These are phyloP conservation scores for Polypedilum vanderplanki DNA, from an alignment of 1,140 invertebrate genomes.

Conservation along the genomic window DNA sequence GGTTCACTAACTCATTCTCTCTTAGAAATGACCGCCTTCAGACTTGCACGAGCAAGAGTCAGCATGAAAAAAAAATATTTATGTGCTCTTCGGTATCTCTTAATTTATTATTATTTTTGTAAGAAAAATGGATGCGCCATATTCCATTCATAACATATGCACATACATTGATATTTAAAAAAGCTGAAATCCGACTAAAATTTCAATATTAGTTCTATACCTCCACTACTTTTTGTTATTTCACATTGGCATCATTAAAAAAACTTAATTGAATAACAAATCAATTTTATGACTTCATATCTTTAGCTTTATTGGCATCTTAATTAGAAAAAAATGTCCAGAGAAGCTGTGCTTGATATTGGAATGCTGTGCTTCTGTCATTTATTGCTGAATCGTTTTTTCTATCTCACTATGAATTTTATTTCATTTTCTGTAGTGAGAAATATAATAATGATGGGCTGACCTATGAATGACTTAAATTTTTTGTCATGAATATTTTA, in stretches of 20 bases:
- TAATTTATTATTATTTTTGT: not conserved
- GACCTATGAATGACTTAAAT: not conserved
- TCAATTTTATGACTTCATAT: slow-evolving; percentile 26
- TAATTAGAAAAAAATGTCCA: not conserved
- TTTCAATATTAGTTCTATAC: no score
- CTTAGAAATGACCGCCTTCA: not conserved
- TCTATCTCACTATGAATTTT: no score
- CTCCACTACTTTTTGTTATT: no score
- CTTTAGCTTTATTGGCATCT: slow-evolving; percentile 11
- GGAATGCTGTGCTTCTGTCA: not conserved
- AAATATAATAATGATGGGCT: no score
- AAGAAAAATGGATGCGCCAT: not conserved
- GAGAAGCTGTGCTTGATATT: no score
- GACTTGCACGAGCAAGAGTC: not conserved
- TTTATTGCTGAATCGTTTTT: no score
- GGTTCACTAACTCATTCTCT: not conserved
- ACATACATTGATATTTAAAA: not conserved
- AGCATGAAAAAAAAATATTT: not conserved
- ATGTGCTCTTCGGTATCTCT: not conserved
- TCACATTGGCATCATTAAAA: slow-evolving; percentile 5
- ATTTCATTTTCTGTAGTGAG: no score
- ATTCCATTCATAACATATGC: no score
- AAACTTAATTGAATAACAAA: not conserved
- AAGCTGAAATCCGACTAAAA: not conserved
- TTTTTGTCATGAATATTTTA: no score